Evolutionary conservation across 2,888 invertebrate genomes (phyloP).

Genomic region (Itoplectis maculator): DNA sequence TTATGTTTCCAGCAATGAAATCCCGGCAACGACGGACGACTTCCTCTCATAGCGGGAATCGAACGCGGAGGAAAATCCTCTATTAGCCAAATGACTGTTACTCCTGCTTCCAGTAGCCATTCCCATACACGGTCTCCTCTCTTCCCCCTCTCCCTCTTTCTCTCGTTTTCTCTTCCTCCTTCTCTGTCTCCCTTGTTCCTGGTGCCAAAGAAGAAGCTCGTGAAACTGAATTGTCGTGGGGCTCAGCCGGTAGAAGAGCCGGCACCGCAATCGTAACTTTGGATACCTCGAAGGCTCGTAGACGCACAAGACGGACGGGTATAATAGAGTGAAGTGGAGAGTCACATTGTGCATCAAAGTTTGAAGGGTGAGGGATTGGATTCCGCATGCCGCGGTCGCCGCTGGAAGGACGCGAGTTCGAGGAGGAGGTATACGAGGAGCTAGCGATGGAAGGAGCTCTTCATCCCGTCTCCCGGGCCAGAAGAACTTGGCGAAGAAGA

Average conservation of each 20-base stretch:
- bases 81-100: slow-evolving; percentile 24
- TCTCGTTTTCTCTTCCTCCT: not conserved
- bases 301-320: slow-evolving; percentile 21
- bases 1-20: no score
- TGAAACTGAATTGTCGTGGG: slow-evolving; percentile 6
- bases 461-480: no score
- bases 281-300: slow-evolving; percentile 23
- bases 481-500: slow-evolving; percentile 2
- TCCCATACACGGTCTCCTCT: not conserved
- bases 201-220: not conserved
- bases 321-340: slow-evolving; percentile 35
- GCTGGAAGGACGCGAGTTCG: slow-evolving; percentile 6
- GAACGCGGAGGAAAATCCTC: slow-evolving; percentile 2
- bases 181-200: no score
- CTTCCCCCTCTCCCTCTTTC: no score
- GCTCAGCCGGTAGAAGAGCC: not conserved
- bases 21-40: no score
- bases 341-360: slow-evolving; percentile 46
- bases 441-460: not conserved
- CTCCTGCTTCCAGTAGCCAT: slow-evolving; percentile 1
- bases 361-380: slow-evolving; percentile 49
- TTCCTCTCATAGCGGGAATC: not conserved
- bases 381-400: slow-evolving; percentile 29
- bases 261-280: slow-evolving; percentile 41
- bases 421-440: not conserved